A percentile compares a stretch with the other conserved stretches of the same genome.
Evolutionary conservation across 2,888 invertebrate genomes (phyloP).

Genomic region (Agrilus cyanescens): DNA sequence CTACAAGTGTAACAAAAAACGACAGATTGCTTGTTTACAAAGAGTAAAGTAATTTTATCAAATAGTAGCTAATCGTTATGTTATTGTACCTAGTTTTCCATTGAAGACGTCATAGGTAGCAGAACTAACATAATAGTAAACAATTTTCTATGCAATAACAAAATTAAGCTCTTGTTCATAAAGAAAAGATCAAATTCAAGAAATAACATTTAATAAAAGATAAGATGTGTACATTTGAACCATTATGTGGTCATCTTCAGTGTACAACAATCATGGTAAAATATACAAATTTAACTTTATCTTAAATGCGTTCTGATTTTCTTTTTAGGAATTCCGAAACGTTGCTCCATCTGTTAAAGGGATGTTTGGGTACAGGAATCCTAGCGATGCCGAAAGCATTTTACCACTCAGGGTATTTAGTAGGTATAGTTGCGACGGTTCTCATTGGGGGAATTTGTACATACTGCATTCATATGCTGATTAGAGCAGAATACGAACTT

Average conservation of each 20-base stretch:
- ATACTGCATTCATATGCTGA: constrained; percentile 85
- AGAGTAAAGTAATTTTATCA: no score
- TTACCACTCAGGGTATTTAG: constrained; percentile 65
- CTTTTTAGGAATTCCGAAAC: constrained; percentile 62
- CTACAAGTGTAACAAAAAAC: no score
- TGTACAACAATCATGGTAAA: not conserved
- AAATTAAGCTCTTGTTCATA: no score
- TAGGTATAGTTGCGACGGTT: constrained; percentile 70
- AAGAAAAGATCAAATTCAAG: no score
- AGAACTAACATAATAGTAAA: no score
- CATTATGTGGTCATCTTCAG: no score
- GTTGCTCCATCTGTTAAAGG: constrained; percentile 75
- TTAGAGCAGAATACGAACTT: constrained; percentile 53
- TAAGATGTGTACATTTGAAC: no score
- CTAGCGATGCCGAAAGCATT: constrained; percentile 85
- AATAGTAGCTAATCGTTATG: no score
- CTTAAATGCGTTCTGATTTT: constrained; percentile 3
- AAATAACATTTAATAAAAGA: not conserved
- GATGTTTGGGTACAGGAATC: constrained; percentile 84
- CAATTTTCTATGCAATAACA: no score
- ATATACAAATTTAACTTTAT: not conserved
- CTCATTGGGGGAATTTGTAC: constrained; percentile 81
- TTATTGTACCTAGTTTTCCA: no score
- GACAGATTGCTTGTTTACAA: no score
- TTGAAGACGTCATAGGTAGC: no score